Percentiles rank a stretch among this genome's conserved stretches.
These are phyloP conservation scores for Rhabdomys dilectus DNA, from an alignment of 2,113 vertebrate genomes.

Conservation along the genomic window DNA sequence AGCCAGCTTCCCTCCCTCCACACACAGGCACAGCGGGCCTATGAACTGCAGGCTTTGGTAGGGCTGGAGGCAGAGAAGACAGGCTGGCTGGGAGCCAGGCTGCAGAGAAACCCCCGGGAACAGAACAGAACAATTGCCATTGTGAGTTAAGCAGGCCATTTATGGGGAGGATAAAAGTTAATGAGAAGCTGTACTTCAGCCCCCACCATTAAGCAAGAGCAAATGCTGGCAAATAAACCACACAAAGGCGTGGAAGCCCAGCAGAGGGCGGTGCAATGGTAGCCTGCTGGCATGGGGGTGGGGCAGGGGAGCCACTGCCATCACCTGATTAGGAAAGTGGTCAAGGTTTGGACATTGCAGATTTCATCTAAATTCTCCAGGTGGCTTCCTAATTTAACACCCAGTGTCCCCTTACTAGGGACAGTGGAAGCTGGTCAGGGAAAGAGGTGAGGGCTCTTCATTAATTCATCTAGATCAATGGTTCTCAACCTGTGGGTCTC, in stretches of 20 bases:
- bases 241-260: not conserved
- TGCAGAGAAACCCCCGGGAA: not conserved
- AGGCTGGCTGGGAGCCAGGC: not conserved
- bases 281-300: not conserved
- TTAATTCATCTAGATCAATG: constrained; percentile 39
- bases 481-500: not conserved
- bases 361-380: not conserved
- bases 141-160: constrained; percentile 52
- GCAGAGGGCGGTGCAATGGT: accelerated
- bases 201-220: constrained; percentile 55
- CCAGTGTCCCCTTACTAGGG: not conserved
- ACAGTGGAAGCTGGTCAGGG: not conserved
- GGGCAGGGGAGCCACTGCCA: not conserved
- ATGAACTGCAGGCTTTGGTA: not conserved
- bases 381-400: not conserved
- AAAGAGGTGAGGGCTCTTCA: not conserved
- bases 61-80: not conserved
- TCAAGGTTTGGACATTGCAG: constrained; percentile 7
- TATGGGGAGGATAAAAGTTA: constrained; percentile 71
- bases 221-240: not conserved
- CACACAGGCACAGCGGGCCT: not conserved
- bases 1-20: not conserved
- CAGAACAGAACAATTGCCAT: not conserved
- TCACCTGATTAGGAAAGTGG: constrained; percentile 33
- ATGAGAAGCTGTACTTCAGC: constrained; percentile 47